Base-by-base conservation (phyloP, 2,797 vertebrate genomes). In the Basileuterus tristriatus region DNA sequence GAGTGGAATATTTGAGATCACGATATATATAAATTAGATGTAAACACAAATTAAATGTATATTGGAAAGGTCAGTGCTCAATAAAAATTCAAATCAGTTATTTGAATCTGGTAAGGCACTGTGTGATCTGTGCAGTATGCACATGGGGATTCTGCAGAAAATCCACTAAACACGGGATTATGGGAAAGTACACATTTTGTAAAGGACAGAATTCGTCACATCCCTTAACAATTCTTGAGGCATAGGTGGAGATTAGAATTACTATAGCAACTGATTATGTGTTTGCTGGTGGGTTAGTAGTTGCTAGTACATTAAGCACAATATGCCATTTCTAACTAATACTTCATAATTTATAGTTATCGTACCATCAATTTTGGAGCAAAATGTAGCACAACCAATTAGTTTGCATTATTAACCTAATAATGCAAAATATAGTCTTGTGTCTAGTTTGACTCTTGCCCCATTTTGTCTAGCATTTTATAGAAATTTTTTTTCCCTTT, bases 1-100 rank as follows among this genome's bases (percentile, higher is more conserved):
- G 21, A 89, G 34, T 55, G 32, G 32, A 65, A 50, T 83, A 56
- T 87, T 75, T 83, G 78, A 77, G 34, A 77, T 72, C 4, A 2
- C 0, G 0, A 47, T 11, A 36, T 77, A 30, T 75, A 26, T 59
- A 59, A 13, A 27, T 77, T 78, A 83, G 47, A 78, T 70, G 81
- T 16, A 90, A 89, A 82, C 67, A 75, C 43, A 78, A 94, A 90
- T 87, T 22, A 79, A 83, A 84, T 69, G 27, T 64, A 50, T 68
- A 46, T 70, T 77, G 53, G 59, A 92, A 94, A 94, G 89, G 87
- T 81, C 90, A 93, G 59, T 44, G 26, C 89, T 93, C 69, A 83
- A 65, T 96, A 83, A 94, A 92, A 94, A 96, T 94, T 95, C 78
- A 78, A 87, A 89, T 91, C 62, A 76, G 80, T 43, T 81, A 76